Base-by-base conservation (phyloP, 2,113 vertebrate species). In the Triplophysa rosa region DNA sequence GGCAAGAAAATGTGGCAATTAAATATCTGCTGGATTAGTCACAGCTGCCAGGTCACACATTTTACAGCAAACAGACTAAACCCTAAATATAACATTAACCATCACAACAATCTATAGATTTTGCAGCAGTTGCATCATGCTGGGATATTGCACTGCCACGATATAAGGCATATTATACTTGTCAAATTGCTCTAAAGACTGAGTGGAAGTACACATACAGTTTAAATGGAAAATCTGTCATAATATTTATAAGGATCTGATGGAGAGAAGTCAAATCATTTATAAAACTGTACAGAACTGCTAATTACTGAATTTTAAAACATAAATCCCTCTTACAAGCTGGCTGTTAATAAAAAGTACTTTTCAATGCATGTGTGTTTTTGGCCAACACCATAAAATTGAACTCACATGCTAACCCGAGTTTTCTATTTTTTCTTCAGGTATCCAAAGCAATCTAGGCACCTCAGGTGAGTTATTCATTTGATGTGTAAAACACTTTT, bases 381-480 rank as follows among this genome's bases (percentile, higher is more conserved):
- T 52, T 54, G 6, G 16, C 21, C 42, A 49, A 12, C 29, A 65
- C 24, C 33, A 37, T 37, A 37, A 37, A n/a, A 42, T 37, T 21
- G 12, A 23, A 37, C 26, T 19, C 7, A 1, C 17, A 73, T 61
- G 33, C 56, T 58, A 58, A 58, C 54, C 54, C 1, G 1, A 61
- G 12, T 24, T 59, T 24, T 59, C 33, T 92, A 78, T 91, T 81
- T 91, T 83, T 91, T 77, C 78, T 40, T 8, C 92, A 98, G 97
- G 97, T 94, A 94, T 97, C 86, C 96, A 94, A 89, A 98, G 93
- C 92, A 95, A 93, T 91, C 94, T 95, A 80, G 96, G 96, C 93
- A 95, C 95, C 83, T 95, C 94, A 93, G 95, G 97, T 99, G 95
- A 98, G 97, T 98, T 92, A 89, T 90, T 77, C 63, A 54, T 54